Conservation (phyloP, 2,113 vertebrate species). For the Corythaeola cristata region DNA sequence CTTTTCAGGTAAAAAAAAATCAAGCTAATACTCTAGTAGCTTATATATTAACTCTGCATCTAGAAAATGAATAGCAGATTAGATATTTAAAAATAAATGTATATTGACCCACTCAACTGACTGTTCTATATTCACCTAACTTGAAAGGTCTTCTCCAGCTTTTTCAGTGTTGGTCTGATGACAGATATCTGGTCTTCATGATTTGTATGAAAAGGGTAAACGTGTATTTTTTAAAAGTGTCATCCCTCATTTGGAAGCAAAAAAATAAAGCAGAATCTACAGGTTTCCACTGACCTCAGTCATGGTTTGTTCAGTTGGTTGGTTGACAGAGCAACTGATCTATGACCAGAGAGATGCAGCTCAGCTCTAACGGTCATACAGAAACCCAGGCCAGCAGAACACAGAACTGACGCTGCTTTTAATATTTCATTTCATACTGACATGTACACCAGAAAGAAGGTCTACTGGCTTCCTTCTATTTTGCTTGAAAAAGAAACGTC, state of each 20-base stretch:
- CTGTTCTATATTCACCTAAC: background rate
- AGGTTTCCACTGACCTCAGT: background rate
- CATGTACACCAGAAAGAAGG: background rate
- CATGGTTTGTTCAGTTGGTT: background rate
- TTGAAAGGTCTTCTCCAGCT: background rate
- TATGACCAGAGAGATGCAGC: background rate
- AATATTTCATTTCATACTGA: background rate
- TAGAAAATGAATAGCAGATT: background rate
- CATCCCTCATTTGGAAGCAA: background rate
- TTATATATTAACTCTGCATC: background rate
- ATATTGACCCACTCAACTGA: background rate
- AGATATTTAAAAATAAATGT: background rate
- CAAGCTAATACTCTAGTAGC: background rate
- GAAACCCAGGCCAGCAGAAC: background rate
- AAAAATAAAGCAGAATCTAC: background rate
- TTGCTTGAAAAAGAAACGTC: background rate
- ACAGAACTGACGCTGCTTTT: background rate
- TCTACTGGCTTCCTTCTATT: background rate
- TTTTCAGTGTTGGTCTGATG: background rate
- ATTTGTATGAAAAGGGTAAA: background rate
- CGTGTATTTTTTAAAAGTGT: background rate
- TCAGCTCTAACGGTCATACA: background rate
- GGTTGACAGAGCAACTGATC: background rate
- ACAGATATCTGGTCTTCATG: background rate
- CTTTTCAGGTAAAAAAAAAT: background rate